Conservation (phyloP, 2,113 vertebrate species). For the Mixornis gularis region DNA sequence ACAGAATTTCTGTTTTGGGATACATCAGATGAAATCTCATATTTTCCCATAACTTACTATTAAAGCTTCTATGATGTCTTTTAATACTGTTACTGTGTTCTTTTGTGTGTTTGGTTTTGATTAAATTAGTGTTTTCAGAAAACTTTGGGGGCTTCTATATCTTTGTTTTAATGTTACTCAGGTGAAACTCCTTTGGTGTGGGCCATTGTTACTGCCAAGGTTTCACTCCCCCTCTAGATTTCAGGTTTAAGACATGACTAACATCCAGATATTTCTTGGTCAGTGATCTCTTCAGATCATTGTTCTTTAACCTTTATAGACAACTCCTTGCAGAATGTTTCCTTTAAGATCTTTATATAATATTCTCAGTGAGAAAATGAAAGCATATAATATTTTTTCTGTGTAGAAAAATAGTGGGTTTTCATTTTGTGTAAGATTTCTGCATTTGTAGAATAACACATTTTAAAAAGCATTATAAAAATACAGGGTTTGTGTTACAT, state of each 20-base stretch:
- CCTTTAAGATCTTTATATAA: neutral
- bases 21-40: rapidly evolving
- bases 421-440: neutral
- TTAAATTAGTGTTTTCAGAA: neutral
- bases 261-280: neutral
- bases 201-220: neutral
- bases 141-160: rapidly evolving
- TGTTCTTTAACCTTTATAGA: neutral
- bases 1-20: neutral
- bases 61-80: neutral
- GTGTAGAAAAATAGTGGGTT: neutral
- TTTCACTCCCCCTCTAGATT: neutral
- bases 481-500: neutral
- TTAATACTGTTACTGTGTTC: neutral
- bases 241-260: neutral
- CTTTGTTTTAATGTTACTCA: neutral
- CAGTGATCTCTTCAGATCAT: neutral
- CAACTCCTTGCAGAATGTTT: neutral
- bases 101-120: neutral
- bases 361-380: neutral
- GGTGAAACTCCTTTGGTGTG: neutral
- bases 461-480: neutral
- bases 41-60: neutral
- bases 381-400: neutral
- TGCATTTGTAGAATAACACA: neutral